These are phyloP conservation scores for Aphrocallistes beatrix DNA, from an alignment of 37 sponge, comb jelly and placozoan species.

Conservation along the genomic window DNA sequence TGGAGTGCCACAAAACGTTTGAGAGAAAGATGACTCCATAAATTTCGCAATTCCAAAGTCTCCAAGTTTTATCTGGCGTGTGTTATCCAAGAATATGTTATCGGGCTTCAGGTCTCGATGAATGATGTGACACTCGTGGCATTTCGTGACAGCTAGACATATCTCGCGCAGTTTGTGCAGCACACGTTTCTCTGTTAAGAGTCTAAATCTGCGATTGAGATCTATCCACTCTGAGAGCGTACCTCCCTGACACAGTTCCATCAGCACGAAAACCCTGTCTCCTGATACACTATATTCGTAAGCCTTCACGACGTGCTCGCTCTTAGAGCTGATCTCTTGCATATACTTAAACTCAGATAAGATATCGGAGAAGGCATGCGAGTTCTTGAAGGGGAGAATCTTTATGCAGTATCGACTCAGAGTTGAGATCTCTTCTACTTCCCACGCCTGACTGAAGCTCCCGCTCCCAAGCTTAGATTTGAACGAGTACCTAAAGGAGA, in stretches of 20 bases:
- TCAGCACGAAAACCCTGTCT: constrained; percentile 41
- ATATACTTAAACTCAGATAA: background rate
- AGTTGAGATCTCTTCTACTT: background rate
- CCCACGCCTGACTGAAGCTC: background rate
- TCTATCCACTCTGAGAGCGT: constrained; percentile 74
- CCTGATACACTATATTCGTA: constrained; percentile 27
- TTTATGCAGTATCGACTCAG: background rate
- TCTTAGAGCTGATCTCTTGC: constrained; percentile 31
- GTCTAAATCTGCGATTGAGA: constrained; percentile 43
- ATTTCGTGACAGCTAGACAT: constrained; percentile 64
- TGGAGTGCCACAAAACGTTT: constrained; percentile 47
- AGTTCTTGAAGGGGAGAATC: background rate
- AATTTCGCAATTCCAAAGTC: constrained; percentile 3
- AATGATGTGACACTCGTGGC: constrained; percentile 64
- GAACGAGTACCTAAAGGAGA: background rate
- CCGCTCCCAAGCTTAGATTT: background rate
- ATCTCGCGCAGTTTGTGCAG: constrained; percentile 75
- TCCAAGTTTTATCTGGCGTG: constrained; percentile 64
- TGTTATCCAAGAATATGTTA: constrained; percentile 59
- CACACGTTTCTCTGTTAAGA: constrained; percentile 59
- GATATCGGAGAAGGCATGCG: background rate
- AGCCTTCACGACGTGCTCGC: constrained; percentile 56
- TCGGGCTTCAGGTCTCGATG: constrained; percentile 89
- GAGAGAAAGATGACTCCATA: background rate
- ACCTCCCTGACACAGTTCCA: constrained; percentile 85